Base-by-base conservation (phyloP, 92 coral and sea anemone species). In the Epizoanthus stellaris region DNA sequence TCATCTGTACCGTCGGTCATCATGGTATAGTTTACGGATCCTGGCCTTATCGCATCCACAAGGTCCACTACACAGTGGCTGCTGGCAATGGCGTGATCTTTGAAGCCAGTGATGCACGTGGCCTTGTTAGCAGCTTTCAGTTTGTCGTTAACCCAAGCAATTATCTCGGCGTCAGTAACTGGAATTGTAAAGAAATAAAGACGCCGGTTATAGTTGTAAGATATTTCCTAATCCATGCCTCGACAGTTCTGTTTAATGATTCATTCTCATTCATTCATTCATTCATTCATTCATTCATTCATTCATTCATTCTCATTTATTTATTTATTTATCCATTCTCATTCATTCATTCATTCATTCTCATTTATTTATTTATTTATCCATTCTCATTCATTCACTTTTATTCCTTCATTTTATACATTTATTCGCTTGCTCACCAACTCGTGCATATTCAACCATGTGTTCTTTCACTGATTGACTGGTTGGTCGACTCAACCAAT, bases 31-130 rank as follows among this genome's bases (percentile, higher is more conserved):
- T 89, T 83, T 42, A 94, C 91, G 34, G 88, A 86, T 19, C 94
- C 93, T 6, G 98, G 98, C 64, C 93, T 93, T 75, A 97, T 97
- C 70, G 95, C 87, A 67, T 97, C 99, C 67, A 97, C 93, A 67
- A 97, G 90, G 74, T 94, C 98, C 34, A 97, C 65, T 19, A 97
- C 89, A 36, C 88, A 85, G 25, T 81, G 88, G 69, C 97, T 93
- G 42, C 89, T 91, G 16, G 87, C 84, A 63, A 97, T 97, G 54
- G 45, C 81, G 67, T 94, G 84, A 73, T 97, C 99, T 82, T 93
- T 94, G 72, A 97, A 94, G 62, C 98, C 82, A 15, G 84, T 56
- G 60, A 97, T 88, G 56, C 81, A 83, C 62, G 92, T 74, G 20
- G 88, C 67, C 80, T 97, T 97, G 45, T 74, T 93, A 23, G 87